Percentiles rank a stretch among this genome's conserved stretches.
phyloP scores from a whole-genome alignment of 23 tunicate genomes.

The Ascidia mentula region DNA sequence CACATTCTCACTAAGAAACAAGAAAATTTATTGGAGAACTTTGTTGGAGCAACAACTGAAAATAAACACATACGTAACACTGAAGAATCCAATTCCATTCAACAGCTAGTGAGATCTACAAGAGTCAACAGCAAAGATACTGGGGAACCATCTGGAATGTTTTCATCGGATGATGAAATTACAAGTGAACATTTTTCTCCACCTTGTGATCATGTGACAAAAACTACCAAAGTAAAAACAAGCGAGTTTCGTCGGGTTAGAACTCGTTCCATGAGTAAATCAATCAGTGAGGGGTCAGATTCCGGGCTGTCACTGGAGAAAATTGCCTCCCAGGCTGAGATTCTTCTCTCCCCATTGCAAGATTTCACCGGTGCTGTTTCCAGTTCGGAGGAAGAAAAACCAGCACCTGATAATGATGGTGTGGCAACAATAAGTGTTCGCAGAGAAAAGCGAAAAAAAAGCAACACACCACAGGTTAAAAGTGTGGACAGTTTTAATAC shows the following conservation, averaged over 20 bases:
- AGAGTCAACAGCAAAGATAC: too few species aligned
- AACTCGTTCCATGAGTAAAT: conserved; percentile 4
- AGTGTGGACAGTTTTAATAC: too few species aligned
- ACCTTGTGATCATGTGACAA: neutral
- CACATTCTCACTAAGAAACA: too few species aligned
- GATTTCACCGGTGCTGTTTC: neutral
- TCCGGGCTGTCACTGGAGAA: neutral
- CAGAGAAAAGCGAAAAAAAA: neutral
- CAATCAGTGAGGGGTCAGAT: neutral
- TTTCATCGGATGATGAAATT: conserved; percentile 3
- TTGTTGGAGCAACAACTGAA: too few species aligned
- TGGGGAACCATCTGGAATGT: neutral
- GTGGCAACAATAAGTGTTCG: neutral
- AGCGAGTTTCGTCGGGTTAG: neutral
- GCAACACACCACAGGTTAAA: too few species aligned
- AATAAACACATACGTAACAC: too few species aligned
- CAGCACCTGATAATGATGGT: too few species aligned
- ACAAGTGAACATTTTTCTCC: neutral
- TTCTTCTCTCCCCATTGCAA: neutral
- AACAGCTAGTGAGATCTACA: too few species aligned
- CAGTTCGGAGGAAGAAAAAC: too few species aligned
- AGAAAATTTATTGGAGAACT: too few species aligned
- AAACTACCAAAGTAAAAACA: too few species aligned
- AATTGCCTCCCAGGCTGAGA: neutral
- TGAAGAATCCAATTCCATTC: too few species aligned